phyloP scores from a whole-genome alignment of 23 tunicate genomes.

The Styela plicata region DNA sequence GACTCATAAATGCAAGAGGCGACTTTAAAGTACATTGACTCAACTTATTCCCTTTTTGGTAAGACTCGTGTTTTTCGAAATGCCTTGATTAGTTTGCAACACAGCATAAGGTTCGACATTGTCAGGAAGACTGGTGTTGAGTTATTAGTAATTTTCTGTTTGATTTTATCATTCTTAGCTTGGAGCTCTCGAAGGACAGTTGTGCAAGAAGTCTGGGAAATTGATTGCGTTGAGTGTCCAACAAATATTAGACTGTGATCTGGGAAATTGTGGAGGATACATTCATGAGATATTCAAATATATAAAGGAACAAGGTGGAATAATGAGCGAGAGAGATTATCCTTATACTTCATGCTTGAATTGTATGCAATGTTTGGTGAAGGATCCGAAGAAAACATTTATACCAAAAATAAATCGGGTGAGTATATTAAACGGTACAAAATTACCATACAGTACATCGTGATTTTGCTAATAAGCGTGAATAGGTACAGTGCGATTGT shows the following conservation, averaged over 20 bases:
- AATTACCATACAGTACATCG: too few species aligned
- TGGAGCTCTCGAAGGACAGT: conserved; percentile 46
- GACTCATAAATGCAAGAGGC: too few species aligned
- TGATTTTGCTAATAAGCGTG: too few species aligned
- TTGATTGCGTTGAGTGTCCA: conserved; percentile 34
- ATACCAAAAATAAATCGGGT: not conserved
- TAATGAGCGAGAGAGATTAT: conserved; percentile 2
- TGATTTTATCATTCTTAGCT: conserved; percentile 16
- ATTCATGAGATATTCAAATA: conserved; percentile 26
- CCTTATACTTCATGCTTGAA: conserved; percentile 1
- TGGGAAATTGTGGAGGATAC: conserved; percentile 28
- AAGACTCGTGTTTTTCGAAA: too few species aligned
- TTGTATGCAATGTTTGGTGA: conserved; percentile 5
- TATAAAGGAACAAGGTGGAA: conserved; percentile 23
- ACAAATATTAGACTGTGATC: conserved; percentile 35
- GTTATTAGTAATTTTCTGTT: too few species aligned
- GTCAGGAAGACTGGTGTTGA: too few species aligned
- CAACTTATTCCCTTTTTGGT: too few species aligned
- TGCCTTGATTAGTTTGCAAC: too few species aligned
- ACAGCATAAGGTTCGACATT: too few species aligned
- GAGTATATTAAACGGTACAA: too few species aligned
- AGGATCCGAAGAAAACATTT: conserved; percentile 6
- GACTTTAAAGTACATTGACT: too few species aligned
- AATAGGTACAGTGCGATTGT: too few species aligned
- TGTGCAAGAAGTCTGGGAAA: conserved; percentile 3